These are phyloP conservation scores for Meteorus colon DNA, from an alignment of 2,888 invertebrate species.

Conservation along the genomic window DNA sequence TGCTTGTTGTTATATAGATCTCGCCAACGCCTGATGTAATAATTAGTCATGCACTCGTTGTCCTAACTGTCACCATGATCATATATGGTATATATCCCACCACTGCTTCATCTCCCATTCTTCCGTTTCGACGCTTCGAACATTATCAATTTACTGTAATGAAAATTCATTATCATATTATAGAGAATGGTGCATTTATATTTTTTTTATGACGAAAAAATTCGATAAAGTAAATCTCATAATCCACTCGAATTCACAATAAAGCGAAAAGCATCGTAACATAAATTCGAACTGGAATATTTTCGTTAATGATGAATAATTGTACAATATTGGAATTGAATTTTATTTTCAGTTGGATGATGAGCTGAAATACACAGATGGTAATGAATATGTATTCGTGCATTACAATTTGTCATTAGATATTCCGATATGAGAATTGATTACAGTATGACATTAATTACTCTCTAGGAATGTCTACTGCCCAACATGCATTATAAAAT, in stretches of 20 bases:
- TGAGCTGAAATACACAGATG: not conserved
- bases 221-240: not conserved
- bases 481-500: constrained; percentile 1
- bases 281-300: no score
- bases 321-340: not conserved
- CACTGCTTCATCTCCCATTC: not conserved
- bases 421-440: not conserved
- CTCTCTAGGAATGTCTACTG: not conserved
- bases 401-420: not conserved
- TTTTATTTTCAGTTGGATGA: not conserved
- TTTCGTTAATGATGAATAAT: not conserved
- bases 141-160: constrained; percentile 30
- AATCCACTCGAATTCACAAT: no score
- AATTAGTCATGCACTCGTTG: constrained; percentile 41
- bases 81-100: not conserved
- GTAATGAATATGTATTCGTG: not conserved
- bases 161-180: constrained; percentile 34
- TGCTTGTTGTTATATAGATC: constrained; percentile 21
- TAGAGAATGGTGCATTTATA: not conserved
- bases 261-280: no score
- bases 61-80: constrained; percentile 24
- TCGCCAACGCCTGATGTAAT: constrained; percentile 35
- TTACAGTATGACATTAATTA: constrained; percentile 1
- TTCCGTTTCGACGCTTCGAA: constrained; percentile 13
- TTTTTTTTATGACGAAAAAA: constrained; percentile 12